A percentile compares a stretch with the other conserved stretches of the same genome.
These are phyloP conservation scores for Antidorcas marsupialis DNA, from an alignment of 2,113 vertebrate species.

Conservation along the genomic window DNA sequence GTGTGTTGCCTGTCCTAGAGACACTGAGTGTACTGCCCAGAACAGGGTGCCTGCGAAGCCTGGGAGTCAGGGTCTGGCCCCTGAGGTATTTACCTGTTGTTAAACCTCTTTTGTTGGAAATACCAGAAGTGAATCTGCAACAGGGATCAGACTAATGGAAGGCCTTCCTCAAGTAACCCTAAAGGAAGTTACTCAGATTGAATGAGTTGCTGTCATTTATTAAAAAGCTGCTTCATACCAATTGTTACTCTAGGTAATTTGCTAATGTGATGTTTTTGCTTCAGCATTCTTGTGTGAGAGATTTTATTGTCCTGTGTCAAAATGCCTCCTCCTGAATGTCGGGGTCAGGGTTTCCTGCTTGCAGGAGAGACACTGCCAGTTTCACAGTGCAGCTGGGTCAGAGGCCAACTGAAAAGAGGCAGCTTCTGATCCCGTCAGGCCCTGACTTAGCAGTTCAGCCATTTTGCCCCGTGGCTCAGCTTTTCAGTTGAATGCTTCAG, in stretches of 20 bases:
- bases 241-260: background rate
- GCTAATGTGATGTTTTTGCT: background rate
- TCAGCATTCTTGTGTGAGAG: background rate
- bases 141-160: background rate
- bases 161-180: background rate
- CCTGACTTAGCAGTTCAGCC: background rate
- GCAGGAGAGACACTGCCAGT: background rate
- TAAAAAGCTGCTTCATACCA: background rate
- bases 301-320: background rate
- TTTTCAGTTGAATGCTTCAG: background rate
- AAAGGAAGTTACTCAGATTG: background rate
- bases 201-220: background rate
- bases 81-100: background rate
- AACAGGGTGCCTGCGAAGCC: background rate
- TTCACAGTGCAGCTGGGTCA: no score
- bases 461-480: background rate
- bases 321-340: background rate
- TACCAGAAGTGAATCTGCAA: background rate
- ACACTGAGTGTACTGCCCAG: accelerated
- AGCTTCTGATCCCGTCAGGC: background rate
- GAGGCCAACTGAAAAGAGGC: background rate
- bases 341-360: background rate
- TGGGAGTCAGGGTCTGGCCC: background rate
- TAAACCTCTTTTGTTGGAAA: background rate
- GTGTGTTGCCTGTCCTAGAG: background rate